These are phyloP conservation scores for Spisula subtruncata DNA, from an alignment of 2,888 invertebrate species.

Conservation along the genomic window DNA sequence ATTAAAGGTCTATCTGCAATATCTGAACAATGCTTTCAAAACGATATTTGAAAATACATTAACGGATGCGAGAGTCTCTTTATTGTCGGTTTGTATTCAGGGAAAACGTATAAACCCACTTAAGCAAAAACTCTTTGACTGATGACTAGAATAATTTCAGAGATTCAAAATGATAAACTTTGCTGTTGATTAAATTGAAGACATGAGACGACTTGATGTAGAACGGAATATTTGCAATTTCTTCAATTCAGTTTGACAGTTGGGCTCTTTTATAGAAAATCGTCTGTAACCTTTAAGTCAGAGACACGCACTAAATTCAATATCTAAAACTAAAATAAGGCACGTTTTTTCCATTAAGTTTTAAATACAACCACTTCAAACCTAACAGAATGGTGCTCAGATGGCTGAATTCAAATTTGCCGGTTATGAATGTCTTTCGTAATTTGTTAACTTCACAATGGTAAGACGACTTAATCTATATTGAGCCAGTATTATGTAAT, in stretches of 20 bases:
- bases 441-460: too few relatives aligned
- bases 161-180: slow-evolving; percentile 9
- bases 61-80: background rate
- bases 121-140: background rate
- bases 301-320: background rate
- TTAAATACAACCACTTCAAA: too few relatives aligned
- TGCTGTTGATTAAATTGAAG: background rate
- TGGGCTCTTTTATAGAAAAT: background rate
- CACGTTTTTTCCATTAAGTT: too few relatives aligned
- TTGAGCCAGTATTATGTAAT: too few relatives aligned
- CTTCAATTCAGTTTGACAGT: background rate
- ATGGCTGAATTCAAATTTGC: too few relatives aligned
- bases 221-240: too few relatives aligned
- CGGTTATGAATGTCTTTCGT: too few relatives aligned
- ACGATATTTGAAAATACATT: background rate
- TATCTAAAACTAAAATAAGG: background rate
- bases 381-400: too few relatives aligned
- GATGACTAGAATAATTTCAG: slow-evolving; percentile 4
- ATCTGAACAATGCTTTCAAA: slow-evolving; percentile 13
- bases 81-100: background rate
- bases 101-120: background rate
- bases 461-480: too few relatives aligned
- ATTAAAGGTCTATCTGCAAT: too few relatives aligned
- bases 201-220: too few relatives aligned
- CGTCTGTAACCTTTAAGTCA: background rate